phyloP scores from a whole-genome alignment of 2,888 invertebrate species.

The Electrophaes corylata region DNA sequence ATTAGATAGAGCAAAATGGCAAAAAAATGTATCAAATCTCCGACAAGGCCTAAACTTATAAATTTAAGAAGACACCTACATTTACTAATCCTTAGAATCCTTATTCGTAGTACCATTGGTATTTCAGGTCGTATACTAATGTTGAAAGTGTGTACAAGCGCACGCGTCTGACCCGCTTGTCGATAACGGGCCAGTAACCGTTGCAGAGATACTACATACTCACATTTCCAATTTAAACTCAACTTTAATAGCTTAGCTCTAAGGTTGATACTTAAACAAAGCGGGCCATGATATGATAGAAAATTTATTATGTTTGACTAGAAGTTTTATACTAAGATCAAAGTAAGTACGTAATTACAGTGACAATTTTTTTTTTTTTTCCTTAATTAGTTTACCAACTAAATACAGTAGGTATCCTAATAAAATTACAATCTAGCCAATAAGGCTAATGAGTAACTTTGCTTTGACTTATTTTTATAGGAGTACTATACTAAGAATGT shows the following conservation, averaged over 20 bases:
- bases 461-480: too few relatives aligned
- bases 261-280: not conserved
- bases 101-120: conserved; percentile 10
- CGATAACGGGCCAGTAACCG: conserved; percentile 50
- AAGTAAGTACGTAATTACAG: conserved; percentile 12
- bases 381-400: too few relatives aligned
- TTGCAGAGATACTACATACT: conserved; percentile 28
- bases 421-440: too few relatives aligned
- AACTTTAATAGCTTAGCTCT: conserved; percentile 1
- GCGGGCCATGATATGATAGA: not conserved
- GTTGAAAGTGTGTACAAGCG: conserved; percentile 64
- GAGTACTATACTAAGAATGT: too few relatives aligned
- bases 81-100: conserved; percentile 9
- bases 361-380: not conserved
- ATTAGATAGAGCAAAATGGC: too few relatives aligned
- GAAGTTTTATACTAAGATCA: conserved; percentile 18
- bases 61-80: too few relatives aligned
- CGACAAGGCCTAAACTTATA: too few relatives aligned
- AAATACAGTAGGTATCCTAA: too few relatives aligned
- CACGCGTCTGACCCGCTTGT: conserved; percentile 78
- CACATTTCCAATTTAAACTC: conserved; percentile 9
- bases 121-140: conserved; percentile 60
- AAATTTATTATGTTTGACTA: conserved; percentile 1
- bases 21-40: too few relatives aligned
- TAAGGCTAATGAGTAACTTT: too few relatives aligned